Evolutionary conservation across 2,113 vertebrate species (phyloP).

Genomic region (Struthio camelus): DNA sequence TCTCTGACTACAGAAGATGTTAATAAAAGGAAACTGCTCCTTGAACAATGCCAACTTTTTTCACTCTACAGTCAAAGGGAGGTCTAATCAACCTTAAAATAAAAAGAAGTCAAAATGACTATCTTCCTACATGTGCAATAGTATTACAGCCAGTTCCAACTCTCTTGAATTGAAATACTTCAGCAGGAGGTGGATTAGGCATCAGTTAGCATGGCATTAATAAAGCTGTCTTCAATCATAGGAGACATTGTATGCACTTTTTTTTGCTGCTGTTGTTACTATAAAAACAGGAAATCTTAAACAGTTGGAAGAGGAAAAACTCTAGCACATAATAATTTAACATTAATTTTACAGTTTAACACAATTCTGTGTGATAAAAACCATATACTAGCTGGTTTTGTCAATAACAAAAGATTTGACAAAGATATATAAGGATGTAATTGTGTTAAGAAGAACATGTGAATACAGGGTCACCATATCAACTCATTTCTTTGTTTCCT

Average conservation of each 20-base stretch:
- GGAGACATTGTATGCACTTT: fast-evolving
- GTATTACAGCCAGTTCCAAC: background rate
- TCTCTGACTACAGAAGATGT: background rate
- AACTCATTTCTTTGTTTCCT: background rate
- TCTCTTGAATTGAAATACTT: background rate
- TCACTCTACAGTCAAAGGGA: background rate
- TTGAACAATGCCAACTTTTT: background rate
- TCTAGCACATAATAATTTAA: background rate
- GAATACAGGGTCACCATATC: background rate
- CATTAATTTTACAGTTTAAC: background rate
- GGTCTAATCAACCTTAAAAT: background rate
- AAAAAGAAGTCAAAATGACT: background rate
- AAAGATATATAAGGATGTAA: background rate
- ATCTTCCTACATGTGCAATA: background rate
- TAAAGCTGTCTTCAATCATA: background rate
- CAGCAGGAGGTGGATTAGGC: background rate
- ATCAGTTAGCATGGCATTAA: background rate
- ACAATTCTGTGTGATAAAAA: background rate
- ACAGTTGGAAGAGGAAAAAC: background rate
- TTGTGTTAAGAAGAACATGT: background rate
- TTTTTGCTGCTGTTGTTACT: background rate
- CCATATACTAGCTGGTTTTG: background rate
- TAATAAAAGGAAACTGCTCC: constrained; percentile 13
- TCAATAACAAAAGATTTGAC: background rate
- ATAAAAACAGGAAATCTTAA: background rate